phyloP scores from a whole-genome alignment of 1,140 invertebrate genomes.

The Bombus sibiricus region DNA sequence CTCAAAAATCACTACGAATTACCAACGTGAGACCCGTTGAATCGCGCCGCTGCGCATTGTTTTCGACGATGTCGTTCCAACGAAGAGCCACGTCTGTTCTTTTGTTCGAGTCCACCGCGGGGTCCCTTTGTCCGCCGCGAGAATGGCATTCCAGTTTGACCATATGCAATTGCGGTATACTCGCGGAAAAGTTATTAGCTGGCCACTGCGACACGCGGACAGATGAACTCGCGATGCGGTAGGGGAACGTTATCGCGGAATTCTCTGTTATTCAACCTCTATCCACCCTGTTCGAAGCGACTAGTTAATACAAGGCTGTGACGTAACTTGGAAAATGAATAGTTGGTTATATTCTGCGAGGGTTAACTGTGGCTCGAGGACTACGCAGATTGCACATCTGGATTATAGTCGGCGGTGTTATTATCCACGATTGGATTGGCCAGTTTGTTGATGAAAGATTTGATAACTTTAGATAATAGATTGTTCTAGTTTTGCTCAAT shows the following conservation, averaged over 20 bases:
- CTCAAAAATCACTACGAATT: constrained; percentile 60
- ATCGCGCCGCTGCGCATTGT: constrained; percentile 28
- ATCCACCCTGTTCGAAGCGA: neutral
- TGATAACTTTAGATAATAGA: neutral
- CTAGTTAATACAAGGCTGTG: neutral
- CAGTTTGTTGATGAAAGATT: neutral
- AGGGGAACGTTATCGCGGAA: neutral
- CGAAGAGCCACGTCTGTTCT: neutral
- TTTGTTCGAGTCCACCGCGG: constrained; percentile 27
- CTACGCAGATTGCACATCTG: neutral
- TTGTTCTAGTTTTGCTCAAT: neutral
- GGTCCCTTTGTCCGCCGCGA: constrained; percentile 13
- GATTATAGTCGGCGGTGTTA: neutral
- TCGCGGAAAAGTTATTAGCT: constrained; percentile 34
- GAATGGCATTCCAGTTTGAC: constrained; percentile 15
- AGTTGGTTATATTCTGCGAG: neutral
- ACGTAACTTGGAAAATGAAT: neutral
- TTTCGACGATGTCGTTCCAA: constrained; percentile 9
- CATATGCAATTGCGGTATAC: neutral
- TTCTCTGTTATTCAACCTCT: neutral
- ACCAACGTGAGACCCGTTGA: constrained; percentile 25
- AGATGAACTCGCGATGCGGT: neutral
- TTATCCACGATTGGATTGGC: neutral
- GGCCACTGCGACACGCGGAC: neutral
- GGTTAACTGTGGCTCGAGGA: neutral